Conservation (phyloP, 2,888 invertebrate genomes). For the Cheilosia pagana region DNA sequence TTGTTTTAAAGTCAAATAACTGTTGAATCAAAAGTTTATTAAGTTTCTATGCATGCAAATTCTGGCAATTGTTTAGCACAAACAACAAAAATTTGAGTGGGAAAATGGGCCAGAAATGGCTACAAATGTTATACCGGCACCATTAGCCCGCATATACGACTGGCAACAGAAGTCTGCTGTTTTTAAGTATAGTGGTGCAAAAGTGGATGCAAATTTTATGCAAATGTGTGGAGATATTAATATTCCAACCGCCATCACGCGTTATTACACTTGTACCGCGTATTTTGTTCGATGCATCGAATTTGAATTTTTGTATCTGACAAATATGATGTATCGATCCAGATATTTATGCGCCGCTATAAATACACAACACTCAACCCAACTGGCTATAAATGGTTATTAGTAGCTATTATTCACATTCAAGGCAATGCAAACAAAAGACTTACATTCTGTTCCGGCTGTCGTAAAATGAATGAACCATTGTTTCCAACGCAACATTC, state of each 20-base stretch:
- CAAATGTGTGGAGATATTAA: not conserved
- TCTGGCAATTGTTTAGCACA: not conserved
- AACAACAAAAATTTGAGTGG: not conserved
- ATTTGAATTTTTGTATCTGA: too few species aligned
- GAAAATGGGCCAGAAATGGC: too few species aligned
- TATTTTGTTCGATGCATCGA: too few species aligned
- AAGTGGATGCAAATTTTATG: constrained; percentile 1
- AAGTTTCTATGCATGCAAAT: not conserved
- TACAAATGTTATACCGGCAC: not conserved
- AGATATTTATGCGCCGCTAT: too few species aligned
- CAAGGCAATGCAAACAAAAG: too few species aligned
- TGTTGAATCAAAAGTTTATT: not conserved
- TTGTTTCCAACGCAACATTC: too few species aligned
- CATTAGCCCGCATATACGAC: not conserved
- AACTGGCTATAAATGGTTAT: too few species aligned
- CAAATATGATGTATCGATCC: too few species aligned
- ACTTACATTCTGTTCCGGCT: too few species aligned
- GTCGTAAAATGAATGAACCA: too few species aligned
- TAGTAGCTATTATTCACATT: too few species aligned
- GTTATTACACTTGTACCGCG: not conserved
- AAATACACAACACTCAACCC: too few species aligned
- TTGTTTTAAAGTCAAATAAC: not conserved
- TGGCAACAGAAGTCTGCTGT: not conserved
- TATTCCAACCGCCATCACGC: not conserved
- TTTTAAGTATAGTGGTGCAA: not conserved